Base-by-base conservation (phyloP, 2,797 vertebrate genomes). In the Neosilurus hyrtlii region DNA sequence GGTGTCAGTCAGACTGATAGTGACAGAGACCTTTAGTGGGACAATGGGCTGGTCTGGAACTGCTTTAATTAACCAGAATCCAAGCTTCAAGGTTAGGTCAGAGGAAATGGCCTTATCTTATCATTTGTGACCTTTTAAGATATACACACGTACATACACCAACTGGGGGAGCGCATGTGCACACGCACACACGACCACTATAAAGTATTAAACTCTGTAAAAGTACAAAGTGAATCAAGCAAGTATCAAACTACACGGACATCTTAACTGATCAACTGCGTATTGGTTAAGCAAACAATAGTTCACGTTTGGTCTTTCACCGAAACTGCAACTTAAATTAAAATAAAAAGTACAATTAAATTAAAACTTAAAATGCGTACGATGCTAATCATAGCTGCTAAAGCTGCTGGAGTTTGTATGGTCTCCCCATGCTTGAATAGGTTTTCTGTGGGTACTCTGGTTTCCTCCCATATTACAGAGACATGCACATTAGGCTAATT, bases 1-100 rank as follows among this genome's bases (percentile, higher is more conserved):
- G 84, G 63, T 59, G 70, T 76, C 82, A 78, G 51, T 67, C 68
- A 37, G 67, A 15, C 51, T 92, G 93, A 94, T 93, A 93, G 91
- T 79, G 88, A 82, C 15, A 8, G 86, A 91, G 93, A 95, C 94
- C 93, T 95, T 95, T 95, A 76, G 61, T 77, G 30, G 79, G 86
- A 95, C 94, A 94, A 94, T 93, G 86, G 75, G 80, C 74, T 81
- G n/a, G 18, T 72, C 86, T 86, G 84, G 73, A 82, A 51, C 89
- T 85, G 71, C 85, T 89, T 79, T 86, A 90, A 93, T 92, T 89
- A 90, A 89, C 84, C 87, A 63, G 80, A n/a, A 14, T 82, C 79
- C 76, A 79, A 26, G 88, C 85, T 83, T 83, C 82, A 80, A 86
- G 80, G 85, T 86, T 88, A 91, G 88, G 90, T 90, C 90, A 88